phyloP scores from a whole-genome alignment of 2,888 invertebrate genomes.

The Zygogramma bicolorata region DNA sequence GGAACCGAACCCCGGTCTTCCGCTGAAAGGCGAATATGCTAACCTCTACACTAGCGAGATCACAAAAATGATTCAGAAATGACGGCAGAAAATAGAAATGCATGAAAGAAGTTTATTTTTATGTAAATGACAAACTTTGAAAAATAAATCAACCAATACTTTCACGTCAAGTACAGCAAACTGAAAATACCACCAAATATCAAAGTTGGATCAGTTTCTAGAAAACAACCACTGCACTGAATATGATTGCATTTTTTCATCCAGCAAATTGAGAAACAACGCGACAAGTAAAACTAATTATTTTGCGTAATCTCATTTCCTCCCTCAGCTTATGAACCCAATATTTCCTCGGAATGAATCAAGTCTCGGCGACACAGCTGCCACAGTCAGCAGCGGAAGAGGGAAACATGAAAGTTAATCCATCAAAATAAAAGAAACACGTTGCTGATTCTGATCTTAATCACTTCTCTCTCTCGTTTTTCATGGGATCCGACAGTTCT shows the following conservation, averaged over 20 bases:
- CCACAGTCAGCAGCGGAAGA: constrained; percentile 4
- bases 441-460: constrained; percentile 36
- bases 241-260: background rate
- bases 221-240: background rate
- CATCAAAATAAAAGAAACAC: constrained; percentile 38
- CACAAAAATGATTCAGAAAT: too few species aligned
- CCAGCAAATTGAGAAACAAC: background rate
- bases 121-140: too few species aligned
- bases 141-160: too few species aligned
- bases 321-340: background rate
- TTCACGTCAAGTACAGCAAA: too few species aligned
- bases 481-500: constrained; percentile 34
- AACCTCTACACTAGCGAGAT: too few species aligned
- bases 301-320: background rate
- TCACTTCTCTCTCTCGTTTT: constrained; percentile 38
- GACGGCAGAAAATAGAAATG: too few species aligned
- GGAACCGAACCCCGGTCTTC: too few species aligned
- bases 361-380: background rate
- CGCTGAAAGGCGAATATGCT: too few species aligned
- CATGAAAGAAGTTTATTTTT: too few species aligned
- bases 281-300: background rate
- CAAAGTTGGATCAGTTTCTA: too few species aligned
- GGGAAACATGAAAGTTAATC: constrained; percentile 30
- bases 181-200: too few species aligned
- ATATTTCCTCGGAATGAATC: background rate